phyloP scores from a whole-genome alignment of 2,113 vertebrate species.

The Oceanodroma tethys region DNA sequence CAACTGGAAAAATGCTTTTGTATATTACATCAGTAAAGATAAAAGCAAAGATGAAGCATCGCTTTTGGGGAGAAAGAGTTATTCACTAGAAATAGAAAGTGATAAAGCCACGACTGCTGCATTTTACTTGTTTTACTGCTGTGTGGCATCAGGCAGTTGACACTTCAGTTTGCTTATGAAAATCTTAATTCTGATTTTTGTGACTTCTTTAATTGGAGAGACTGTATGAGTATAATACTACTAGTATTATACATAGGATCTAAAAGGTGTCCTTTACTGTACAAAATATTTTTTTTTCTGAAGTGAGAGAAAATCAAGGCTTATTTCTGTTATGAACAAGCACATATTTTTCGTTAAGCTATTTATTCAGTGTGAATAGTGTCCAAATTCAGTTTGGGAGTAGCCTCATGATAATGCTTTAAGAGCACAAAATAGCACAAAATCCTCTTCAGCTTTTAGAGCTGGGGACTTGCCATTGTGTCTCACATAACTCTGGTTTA shows the following conservation, averaged over 20 bases:
- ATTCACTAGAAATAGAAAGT: background rate
- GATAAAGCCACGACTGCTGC: background rate
- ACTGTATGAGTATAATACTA: background rate
- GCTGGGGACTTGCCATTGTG: background rate
- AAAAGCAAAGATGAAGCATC: background rate
- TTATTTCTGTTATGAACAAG: background rate
- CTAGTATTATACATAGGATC: background rate
- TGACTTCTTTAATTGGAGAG: background rate
- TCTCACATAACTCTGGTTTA: accelerated
- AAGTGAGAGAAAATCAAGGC: background rate
- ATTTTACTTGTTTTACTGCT: background rate
- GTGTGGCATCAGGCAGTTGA: background rate
- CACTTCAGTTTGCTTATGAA: background rate
- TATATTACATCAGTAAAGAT: background rate
- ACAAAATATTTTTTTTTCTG: background rate
- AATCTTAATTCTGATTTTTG: background rate
- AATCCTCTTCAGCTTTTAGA: background rate
- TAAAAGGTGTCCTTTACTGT: background rate
- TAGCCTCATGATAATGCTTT: background rate
- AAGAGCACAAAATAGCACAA: background rate
- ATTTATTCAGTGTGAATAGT: background rate
- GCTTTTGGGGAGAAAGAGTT: background rate
- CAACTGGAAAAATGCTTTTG: background rate
- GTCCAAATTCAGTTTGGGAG: background rate
- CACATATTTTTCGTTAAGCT: background rate